Evolutionary conservation across 2,797 vertebrate genomes (phyloP), one percentile per base, ranked within the genome.

Genomic region (Siniperca undulata): DNA sequence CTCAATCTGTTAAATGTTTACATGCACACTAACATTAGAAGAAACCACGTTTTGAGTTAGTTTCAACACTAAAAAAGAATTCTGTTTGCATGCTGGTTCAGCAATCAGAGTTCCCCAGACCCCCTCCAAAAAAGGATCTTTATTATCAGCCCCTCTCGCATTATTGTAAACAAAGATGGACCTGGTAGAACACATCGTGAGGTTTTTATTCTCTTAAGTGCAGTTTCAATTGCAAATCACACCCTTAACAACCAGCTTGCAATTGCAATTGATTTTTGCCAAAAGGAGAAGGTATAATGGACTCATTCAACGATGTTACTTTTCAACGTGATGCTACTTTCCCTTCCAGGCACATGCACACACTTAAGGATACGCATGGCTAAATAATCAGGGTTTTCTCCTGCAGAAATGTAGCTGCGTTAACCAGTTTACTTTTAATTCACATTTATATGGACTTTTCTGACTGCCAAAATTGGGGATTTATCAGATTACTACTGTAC

Each of bases 181-280:
- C 80, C 71, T 75, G 83, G 80, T 70, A 88, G 79, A 84, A 80
- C 77, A 82, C 67, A 86, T 61, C n/a, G 65, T 79, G 48, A 89
- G 86, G 71, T 73, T 87, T 83, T 87, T 81, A 62, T 80, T 80
- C 81, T 85, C 66, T 36, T 67, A 60, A 13, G 46, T 55, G 24
- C 69, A 44, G 71, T 82, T 91, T 89, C 78, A 78, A 81, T 90
- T 88, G 83, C 83, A 93, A 91, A 92, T 93, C 78, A 81, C 80
- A 88, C 73, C 75, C 78, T 81, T 75, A 84, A 85, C 86, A 87
- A 88, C 74, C 62, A 36, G 78, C 81, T 82, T 79, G 70, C 80
- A 84, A 81, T 77, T 84, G 78, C 86, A 83, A 93, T 90, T 83
- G 90, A 94, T 90, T 86, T 88, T 90, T 60, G 80, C 83, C 88